Evolutionary conservation across 2,113 vertebrate species (phyloP).

Genomic region (Colinus virginianus): DNA sequence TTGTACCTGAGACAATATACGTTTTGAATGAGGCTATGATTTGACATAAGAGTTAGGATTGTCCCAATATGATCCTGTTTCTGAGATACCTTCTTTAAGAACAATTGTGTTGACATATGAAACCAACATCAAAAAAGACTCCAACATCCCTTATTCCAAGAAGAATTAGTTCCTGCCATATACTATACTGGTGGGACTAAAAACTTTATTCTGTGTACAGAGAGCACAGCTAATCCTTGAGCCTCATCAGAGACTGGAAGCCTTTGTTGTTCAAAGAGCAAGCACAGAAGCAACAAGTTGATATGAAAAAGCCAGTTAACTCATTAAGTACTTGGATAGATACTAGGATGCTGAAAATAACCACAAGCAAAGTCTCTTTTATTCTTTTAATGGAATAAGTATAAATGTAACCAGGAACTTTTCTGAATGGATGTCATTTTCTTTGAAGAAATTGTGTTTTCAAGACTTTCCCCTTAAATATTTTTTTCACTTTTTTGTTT

Average conservation of each 20-base stretch:
- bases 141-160: neutral
- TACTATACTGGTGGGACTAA: neutral
- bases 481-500: neutral
- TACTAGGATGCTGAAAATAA: neutral
- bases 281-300: neutral
- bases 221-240: neutral
- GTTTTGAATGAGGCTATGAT: neutral
- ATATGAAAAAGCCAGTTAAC: neutral
- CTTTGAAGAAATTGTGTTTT: neutral
- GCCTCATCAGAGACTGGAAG: neutral
- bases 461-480: neutral
- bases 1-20: neutral
- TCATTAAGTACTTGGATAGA: neutral
- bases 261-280: neutral
- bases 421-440: neutral
- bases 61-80: neutral
- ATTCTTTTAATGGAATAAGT: neutral
- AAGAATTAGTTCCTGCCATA: conserved; percentile 10
- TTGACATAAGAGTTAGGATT: neutral
- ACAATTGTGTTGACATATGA: neutral
- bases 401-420: neutral
- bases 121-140: neutral
- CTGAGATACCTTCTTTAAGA: neutral
- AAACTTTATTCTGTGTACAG: neutral
- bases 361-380: neutral